These are phyloP conservation scores for Setophaga coronata DNA, from an alignment of 2,113 vertebrate genomes.

Conservation along the genomic window DNA sequence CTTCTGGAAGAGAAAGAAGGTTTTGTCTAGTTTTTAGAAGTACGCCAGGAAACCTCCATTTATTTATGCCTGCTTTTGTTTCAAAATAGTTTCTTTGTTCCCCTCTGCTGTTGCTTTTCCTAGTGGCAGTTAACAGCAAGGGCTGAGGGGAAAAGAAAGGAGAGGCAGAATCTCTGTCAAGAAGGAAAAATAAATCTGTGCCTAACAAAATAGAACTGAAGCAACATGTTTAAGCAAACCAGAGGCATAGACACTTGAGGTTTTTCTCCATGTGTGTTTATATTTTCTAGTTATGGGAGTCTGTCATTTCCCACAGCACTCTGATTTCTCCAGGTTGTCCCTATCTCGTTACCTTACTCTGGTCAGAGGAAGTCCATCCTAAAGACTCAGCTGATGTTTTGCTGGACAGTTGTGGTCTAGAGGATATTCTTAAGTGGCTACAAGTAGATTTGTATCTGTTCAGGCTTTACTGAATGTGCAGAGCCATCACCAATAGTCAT, in stretches of 20 bases:
- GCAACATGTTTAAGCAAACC: conserved; percentile 4
- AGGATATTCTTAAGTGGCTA: not conserved
- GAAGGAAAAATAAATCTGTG: not conserved
- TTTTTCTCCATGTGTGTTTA: not conserved
- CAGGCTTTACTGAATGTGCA: not conserved
- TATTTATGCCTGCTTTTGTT: conserved; percentile 62
- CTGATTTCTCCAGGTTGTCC: not conserved
- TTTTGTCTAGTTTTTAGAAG: conserved; percentile 62
- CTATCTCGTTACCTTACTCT: not conserved
- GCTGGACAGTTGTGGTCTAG: not conserved
- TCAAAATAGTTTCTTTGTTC: conserved; percentile 69
- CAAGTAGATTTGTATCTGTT: not conserved
- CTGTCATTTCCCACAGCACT: not conserved
- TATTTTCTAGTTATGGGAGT: not conserved
- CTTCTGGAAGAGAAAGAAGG: conserved; percentile 47
- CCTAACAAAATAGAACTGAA: conserved; percentile 39
- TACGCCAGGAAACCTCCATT: conserved; percentile 48
- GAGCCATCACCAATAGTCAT: not conserved
- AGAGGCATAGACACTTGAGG: not conserved
- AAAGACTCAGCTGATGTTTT: not conserved
- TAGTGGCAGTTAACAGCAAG: conserved; percentile 54
- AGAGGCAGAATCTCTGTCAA: conserved; percentile 45
- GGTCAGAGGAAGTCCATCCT: not conserved
- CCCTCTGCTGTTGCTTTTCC: conserved; percentile 31
- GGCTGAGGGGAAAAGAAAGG: not conserved